Base-by-base conservation (phyloP, 2,797 vertebrate genomes). In the Selene dorsalis region DNA sequence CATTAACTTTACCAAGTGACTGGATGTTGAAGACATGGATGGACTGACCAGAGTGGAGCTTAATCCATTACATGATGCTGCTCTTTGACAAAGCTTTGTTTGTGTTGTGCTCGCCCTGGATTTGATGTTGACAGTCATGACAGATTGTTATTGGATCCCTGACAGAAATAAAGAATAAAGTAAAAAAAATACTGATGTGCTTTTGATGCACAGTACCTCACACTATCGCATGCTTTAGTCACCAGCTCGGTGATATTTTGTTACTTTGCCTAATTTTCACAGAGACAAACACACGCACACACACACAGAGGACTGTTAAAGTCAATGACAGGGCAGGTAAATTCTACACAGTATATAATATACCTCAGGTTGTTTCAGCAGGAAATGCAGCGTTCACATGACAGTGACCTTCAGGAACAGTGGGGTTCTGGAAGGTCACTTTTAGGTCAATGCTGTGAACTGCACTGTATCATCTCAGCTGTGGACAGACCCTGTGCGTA, bases 61-160 rank as follows among this genome's bases (percentile, higher is more conserved):
- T 80, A 67, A 81, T 90, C 71, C 77, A 65, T 82, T 80, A 47
- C 69, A 67, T 91, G 88, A 87, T 92, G 91, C 91, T 92, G 89
- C 86, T 91, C 70, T 67, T 68, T 84, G 63, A 74, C 52, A 83
- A 92, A 91, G 77, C 84, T 87, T 78, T 83, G 67, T 88, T 60
- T 84, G 63, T 79, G 77, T 84, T 82, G 69, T 77, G 66, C 69
- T 86, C 73, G 80, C 83, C 75, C 83, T 89, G 70, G 77, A 71
- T 71, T 38, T 83, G 71, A 82, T 73, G 74, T 84, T 88, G 79
- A 69, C 38, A 30, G 22, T 88, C 79, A 73, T 82, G 71, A 83
- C 62, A 87, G 75, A 84, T 86, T 85, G 67, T 84, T 85, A 69
- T 75, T 79, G 84, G 58, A 86, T 77, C 53, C 48, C 57, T 73